A percentile compares a stretch with the other conserved stretches of the same genome.
Evolutionary conservation across 2,113 vertebrate genomes (phyloP).

Genomic region (Macrotis lagotis): DNA sequence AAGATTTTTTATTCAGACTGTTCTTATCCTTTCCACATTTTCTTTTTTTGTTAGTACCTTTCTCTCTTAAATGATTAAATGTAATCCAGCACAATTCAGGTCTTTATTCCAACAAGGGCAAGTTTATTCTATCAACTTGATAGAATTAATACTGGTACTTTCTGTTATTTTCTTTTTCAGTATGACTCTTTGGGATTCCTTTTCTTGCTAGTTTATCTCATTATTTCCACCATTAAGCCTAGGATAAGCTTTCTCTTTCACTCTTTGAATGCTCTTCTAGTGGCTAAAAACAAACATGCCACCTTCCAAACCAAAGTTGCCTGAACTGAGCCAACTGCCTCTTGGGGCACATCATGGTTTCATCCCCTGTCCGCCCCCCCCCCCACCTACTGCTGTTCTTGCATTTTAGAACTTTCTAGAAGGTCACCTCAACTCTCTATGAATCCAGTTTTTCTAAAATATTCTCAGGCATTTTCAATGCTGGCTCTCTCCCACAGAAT

Average conservation of each 20-base stretch:
- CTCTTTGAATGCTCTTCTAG: not conserved
- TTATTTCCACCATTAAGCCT: not conserved
- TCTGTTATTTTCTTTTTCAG: conserved; percentile 19
- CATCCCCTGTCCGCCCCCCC: not conserved
- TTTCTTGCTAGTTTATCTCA: not conserved
- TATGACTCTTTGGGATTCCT: not conserved
- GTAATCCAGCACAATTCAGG: not conserved
- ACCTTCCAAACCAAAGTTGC: not conserved
- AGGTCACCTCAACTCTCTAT: not conserved
- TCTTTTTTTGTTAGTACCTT: not conserved
- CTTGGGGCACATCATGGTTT: not conserved
- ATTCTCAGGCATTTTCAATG: conserved; percentile 33
- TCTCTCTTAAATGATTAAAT: conserved; percentile 21
- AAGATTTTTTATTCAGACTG: not conserved
- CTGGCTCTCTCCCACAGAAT: not conserved
- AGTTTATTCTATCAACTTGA: not conserved
- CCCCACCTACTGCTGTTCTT: not conserved
- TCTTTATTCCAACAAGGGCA: not conserved
- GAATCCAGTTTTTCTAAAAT: conserved; percentile 31
- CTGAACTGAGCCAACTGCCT: not conserved
- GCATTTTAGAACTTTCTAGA: not conserved
- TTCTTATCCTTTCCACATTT: not conserved
- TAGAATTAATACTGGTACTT: not conserved
- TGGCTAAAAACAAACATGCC: not conserved
- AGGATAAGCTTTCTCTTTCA: not conserved